These are phyloP conservation scores for Ardeotis arabs DNA, from an alignment of 2,113 vertebrate genomes.

Conservation along the genomic window DNA sequence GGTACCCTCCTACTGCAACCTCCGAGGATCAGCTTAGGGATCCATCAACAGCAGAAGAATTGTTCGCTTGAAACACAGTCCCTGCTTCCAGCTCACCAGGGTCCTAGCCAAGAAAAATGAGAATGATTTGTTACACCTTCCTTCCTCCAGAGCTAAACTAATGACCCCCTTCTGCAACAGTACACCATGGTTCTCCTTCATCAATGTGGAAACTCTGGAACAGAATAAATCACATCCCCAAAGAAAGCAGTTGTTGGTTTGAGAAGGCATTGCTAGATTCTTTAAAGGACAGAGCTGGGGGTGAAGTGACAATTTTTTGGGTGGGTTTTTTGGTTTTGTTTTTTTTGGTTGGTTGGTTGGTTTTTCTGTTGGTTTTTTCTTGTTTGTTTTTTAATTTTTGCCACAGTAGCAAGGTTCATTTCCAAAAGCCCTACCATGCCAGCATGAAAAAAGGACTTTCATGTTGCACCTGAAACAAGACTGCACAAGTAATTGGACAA, in stretches of 20 bases:
- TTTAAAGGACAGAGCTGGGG: background rate
- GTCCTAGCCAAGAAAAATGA: slow-evolving; percentile 37
- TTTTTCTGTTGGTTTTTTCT: too few species aligned
- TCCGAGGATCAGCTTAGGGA: background rate
- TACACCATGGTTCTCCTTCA: background rate
- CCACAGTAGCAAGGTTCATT: background rate
- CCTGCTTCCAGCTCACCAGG: background rate
- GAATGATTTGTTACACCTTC: background rate
- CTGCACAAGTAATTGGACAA: background rate
- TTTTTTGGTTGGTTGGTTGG: too few species aligned
- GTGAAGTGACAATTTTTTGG: background rate
- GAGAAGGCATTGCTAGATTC: background rate
- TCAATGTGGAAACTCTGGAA: background rate
- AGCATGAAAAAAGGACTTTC: background rate
- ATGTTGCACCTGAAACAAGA: background rate
- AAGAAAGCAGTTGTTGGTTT: background rate
- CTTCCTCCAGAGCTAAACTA: background rate
- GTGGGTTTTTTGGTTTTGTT: too few species aligned
- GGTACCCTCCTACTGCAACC: background rate
- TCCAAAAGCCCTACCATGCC: background rate
- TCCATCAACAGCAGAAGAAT: background rate
- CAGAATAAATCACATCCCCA: background rate
- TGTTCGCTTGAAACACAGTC: background rate
- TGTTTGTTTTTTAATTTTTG: too few species aligned
- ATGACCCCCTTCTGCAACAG: background rate